Evolutionary conservation across 1,140 invertebrate species (phyloP).

Genomic region (Bradynema listronoti): DNA sequence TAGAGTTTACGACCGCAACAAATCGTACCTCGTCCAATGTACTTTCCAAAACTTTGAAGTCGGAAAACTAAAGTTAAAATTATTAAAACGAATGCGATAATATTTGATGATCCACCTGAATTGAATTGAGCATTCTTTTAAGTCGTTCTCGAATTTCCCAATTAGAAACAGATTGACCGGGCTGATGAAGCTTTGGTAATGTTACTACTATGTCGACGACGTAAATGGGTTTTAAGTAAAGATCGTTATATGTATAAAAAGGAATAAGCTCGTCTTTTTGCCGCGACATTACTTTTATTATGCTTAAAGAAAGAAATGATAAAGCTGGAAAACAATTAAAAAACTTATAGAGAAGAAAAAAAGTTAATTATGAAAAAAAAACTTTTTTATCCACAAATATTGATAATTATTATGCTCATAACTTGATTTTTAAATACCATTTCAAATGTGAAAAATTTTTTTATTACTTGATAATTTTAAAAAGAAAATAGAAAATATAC

Average conservation of each 20-base stretch:
- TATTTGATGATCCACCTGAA: slow-evolving; percentile 25
- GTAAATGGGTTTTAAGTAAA: slow-evolving; percentile 23
- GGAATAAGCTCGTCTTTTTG: slow-evolving; percentile 28
- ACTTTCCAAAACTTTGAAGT: slow-evolving; percentile 33
- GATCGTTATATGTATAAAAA: slow-evolving; percentile 30
- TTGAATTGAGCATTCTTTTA: slow-evolving; percentile 20
- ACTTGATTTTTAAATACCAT: not conserved
- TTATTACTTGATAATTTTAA: not conserved
- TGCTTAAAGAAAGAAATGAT: too few species aligned
- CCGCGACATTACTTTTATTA: too few species aligned
- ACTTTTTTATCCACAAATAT: too few species aligned
- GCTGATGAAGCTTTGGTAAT: slow-evolving; percentile 23
- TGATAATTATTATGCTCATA: not conserved
- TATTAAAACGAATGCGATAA: too few species aligned
- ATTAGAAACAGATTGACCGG: slow-evolving; percentile 30
- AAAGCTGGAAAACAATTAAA: slow-evolving; percentile 2
- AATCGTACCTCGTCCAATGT: slow-evolving; percentile 29
- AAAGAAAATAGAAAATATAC: not conserved
- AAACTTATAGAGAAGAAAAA: not conserved
- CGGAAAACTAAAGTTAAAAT: slow-evolving; percentile 19
- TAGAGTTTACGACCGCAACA: slow-evolving; percentile 16
- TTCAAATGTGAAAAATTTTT: not conserved
- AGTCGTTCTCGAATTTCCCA: slow-evolving; percentile 30
- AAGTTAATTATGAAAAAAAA: slow-evolving; percentile 8
- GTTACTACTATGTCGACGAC: slow-evolving; percentile 17